Evolutionary conservation across 2,797 vertebrate genomes (phyloP).

Genomic region (Mormyrops boulengeri): DNA sequence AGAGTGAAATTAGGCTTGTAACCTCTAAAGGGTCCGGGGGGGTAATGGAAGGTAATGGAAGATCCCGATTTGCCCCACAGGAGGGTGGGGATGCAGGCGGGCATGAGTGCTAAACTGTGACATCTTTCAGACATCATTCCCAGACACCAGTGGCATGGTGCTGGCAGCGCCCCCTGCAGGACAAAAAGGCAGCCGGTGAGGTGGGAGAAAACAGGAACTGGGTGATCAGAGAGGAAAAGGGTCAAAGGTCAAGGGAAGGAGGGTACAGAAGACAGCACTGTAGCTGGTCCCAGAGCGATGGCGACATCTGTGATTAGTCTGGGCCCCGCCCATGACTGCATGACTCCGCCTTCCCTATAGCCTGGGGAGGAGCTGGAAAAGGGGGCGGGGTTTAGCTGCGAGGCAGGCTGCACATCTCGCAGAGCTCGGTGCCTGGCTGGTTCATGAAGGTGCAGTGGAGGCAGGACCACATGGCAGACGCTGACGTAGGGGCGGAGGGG

Average conservation of each 20-base stretch:
- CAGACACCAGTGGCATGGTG: conserved; percentile 14
- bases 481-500: conserved; percentile 54
- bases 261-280: conserved; percentile 5
- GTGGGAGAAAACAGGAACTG: conserved; percentile 30
- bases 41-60: neutral
- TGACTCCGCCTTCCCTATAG: neutral
- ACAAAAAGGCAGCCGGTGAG: conserved; percentile 37
- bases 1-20: conserved; percentile 23
- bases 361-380: neutral
- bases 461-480: conserved; percentile 90
- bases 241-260: neutral
- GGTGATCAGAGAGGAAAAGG: conserved; percentile 6
- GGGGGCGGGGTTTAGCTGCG: conserved; percentile 63
- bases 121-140: conserved; percentile 4
- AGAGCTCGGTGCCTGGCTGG: conserved; percentile 92
- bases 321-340: neutral
- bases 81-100: conserved; percentile 32
- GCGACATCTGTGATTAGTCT: neutral
- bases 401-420: conserved; percentile 97
- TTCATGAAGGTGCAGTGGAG: conserved; percentile 99
- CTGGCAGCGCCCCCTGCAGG: conserved; percentile 15
- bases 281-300: neutral
- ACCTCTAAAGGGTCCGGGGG: neutral
- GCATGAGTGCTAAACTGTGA: conserved; percentile 21
- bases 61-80: conserved; percentile 15